Evolutionary conservation across 2,113 vertebrate species (phyloP), one percentile per base, ranked within the genome.

Genomic region (Heptranchias perlo): DNA sequence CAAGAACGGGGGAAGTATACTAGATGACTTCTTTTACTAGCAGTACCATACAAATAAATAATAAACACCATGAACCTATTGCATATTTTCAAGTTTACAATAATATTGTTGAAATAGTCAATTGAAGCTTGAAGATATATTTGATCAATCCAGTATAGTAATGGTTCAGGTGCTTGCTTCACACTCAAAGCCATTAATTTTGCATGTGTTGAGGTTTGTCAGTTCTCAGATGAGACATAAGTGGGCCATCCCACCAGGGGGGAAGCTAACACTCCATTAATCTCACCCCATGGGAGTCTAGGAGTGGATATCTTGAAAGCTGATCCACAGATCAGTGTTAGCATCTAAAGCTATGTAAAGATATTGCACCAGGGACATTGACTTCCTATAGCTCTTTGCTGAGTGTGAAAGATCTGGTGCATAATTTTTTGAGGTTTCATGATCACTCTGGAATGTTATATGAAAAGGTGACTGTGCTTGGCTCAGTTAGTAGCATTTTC

Each of bases 281-380:
- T 95, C 64, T 73, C 10, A 73, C 5, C 94, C 94, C 65, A 47
- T 52, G 94, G 94, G 94, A 95, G 13, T 73, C 44, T 95, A 47
- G 13, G 94, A 95, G 47, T 69, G 94, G 65, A 95, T 69, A 67
- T 69, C 64, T 49, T 95, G 94, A 95, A 95, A 95, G 94, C 65
- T 95, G 94, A 95, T 95, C 94, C 65, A 52, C 65, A 52, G 13
- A 95, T 49, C 65, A 49, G 64, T 73, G 94, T 95, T 73, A 95
- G 94, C 44, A 25, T 67, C 64, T 52, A 52, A 52, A 73, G 65
- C 44, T 47, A 49, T 67, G 13, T 95, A 47, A n/a, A n/a, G 23
- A 23, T 65, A 94, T 69, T 95, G 65, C 64, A 31, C 64, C 64
- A 52, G 93, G 93, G 44, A 73, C 8, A 95, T 31, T 61, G 44